phyloP scores from a whole-genome alignment of 2,888 invertebrate genomes.

The Creontiades dilutus region DNA sequence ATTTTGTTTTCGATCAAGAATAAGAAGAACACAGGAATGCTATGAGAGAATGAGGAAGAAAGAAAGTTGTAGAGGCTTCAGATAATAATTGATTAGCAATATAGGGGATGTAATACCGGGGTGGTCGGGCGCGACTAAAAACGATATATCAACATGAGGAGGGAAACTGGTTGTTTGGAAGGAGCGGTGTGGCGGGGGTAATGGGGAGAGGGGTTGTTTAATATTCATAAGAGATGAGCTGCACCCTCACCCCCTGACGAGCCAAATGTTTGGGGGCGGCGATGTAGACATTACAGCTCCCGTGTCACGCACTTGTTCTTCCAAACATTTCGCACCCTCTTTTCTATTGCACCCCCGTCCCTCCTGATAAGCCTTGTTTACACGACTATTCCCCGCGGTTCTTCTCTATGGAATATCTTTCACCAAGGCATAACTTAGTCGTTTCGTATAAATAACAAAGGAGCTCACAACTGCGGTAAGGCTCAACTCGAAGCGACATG shows the following conservation, averaged over 20 bases:
- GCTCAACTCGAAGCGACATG: background rate
- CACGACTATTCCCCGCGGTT: conserved; percentile 33
- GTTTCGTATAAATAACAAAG: background rate
- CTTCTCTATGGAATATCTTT: conserved; percentile 25
- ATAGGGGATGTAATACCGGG: conserved; percentile 49
- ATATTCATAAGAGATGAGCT: conserved; percentile 62
- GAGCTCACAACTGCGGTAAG: background rate
- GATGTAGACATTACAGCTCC: conserved; percentile 34
- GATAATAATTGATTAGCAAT: conserved; percentile 64
- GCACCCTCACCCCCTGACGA: conserved; percentile 41
- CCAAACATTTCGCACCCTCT: conserved; percentile 39
- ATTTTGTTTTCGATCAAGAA: too few species aligned
- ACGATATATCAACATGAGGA: conserved; percentile 51
- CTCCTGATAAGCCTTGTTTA: conserved; percentile 27
- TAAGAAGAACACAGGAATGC: too few species aligned
- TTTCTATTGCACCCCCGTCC: background rate
- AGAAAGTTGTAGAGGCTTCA: conserved; percentile 4
- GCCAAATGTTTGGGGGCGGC: conserved; percentile 36
- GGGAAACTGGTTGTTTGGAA: background rate
- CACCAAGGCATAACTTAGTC: background rate
- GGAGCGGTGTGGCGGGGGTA: background rate
- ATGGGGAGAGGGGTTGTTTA: conserved; percentile 4
- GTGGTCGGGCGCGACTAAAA: conserved; percentile 19
- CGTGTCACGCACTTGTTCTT: conserved; percentile 42
- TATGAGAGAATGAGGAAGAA: background rate